Conservation (phyloP, 2,113 vertebrate species). For the Rattus rattus region DNA sequence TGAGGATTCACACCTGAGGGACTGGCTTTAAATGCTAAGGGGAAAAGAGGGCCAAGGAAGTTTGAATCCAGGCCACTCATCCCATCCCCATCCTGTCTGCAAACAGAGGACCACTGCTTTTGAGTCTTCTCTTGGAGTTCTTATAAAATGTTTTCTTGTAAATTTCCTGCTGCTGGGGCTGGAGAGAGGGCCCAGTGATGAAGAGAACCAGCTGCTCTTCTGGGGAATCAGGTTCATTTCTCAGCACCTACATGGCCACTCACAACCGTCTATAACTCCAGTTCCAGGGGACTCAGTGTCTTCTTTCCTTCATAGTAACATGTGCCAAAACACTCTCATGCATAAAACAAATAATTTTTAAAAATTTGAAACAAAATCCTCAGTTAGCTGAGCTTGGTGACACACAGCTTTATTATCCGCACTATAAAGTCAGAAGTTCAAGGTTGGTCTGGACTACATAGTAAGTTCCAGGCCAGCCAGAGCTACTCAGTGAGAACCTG, state of each 20-base stretch:
- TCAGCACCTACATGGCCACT: not conserved
- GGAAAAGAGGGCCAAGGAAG: not conserved
- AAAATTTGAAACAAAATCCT: not conserved
- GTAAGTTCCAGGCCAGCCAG: not conserved
- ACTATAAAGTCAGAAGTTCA: not conserved
- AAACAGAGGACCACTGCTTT: not conserved
- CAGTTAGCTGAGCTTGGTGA: not conserved
- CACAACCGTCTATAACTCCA: not conserved
- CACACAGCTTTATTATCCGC: too few species aligned
- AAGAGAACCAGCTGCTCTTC: not conserved
- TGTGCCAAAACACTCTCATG: not conserved
- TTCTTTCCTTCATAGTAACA: not conserved
- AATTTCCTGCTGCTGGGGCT: not conserved
- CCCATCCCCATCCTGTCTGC: not conserved
- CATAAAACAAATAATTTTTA: not conserved
- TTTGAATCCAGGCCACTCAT: not conserved
- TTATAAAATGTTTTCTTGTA: not conserved
- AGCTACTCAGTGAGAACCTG: not conserved
- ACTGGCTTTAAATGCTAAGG: not conserved
- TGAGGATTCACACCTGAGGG: not conserved
- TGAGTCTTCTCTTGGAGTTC: not conserved
- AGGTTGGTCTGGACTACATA: not conserved
- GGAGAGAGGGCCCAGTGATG: not conserved
- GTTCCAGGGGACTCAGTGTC: not conserved
- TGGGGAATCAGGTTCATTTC: not conserved